These are phyloP conservation scores for Orientallactaga sibirica DNA, from an alignment of 2,797 vertebrate genomes.

Conservation along the genomic window DNA sequence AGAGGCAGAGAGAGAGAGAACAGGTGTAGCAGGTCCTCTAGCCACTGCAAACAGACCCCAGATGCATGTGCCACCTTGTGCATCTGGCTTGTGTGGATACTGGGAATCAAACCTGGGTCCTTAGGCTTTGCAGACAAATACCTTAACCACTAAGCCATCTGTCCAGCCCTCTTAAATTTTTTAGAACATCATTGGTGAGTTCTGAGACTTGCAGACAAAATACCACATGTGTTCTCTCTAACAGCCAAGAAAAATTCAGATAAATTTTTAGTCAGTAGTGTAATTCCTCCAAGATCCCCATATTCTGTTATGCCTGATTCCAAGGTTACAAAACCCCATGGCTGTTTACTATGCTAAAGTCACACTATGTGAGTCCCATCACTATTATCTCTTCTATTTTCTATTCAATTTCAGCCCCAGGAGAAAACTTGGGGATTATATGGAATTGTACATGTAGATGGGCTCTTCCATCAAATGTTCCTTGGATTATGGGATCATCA, in stretches of 20 bases:
- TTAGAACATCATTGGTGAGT: conserved; percentile 54
- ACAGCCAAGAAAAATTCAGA: conserved; percentile 60
- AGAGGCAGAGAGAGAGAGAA: no score
- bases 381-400: conserved; percentile 64
- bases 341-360: conserved; percentile 74
- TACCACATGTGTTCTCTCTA: conserved; percentile 34
- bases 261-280: conserved; percentile 64
- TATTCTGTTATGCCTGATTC: conserved; percentile 69
- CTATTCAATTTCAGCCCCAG: conserved; percentile 61
- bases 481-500: conserved; percentile 44
- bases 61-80: no score
- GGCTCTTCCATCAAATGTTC: conserved; percentile 53
- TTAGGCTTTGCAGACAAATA: no score
- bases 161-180: neutral
- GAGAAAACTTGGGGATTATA: conserved; percentile 66
- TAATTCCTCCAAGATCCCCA: conserved; percentile 46
- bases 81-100: no score
- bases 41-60: no score
- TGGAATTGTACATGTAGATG: conserved; percentile 30
- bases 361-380: conserved; percentile 55
- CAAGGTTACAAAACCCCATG: conserved; percentile 71
- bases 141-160: no score
- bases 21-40: no score
- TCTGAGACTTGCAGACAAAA: conserved; percentile 56
- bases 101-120: no score